These are phyloP conservation scores for Spermophilus dauricus DNA, from an alignment of 2,113 vertebrate genomes.

Conservation along the genomic window DNA sequence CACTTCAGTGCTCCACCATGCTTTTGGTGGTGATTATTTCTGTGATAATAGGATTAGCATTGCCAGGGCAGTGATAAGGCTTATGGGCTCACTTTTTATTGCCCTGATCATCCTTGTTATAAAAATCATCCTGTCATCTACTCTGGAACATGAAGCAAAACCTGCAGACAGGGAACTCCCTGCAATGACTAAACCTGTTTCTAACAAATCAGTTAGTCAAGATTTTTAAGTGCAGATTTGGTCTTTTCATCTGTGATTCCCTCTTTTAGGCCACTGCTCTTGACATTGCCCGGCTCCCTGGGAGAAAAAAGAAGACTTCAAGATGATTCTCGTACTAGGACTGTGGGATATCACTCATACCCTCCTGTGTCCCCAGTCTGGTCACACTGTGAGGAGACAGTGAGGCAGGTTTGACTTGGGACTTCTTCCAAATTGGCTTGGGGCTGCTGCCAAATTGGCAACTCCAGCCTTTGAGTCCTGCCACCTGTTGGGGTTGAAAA, in stretches of 20 bases:
- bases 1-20: no score
- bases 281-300: neutral
- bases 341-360: no score
- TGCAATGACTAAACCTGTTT: neutral
- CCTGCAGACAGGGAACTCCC: neutral
- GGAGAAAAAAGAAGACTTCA: neutral
- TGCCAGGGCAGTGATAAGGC: neutral
- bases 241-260: neutral
- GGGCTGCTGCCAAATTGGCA: neutral
- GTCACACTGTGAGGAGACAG: no score
- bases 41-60: neutral
- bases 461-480: neutral
- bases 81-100: neutral
- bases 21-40: neutral
- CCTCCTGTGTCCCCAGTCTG: neutral
- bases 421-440: neutral
- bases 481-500: neutral
- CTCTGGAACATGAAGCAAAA: neutral
- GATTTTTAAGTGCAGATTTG: neutral
- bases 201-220: neutral
- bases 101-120: neutral
- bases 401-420: neutral
- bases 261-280: neutral
- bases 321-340: neutral
- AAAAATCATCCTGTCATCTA: neutral